Base-by-base conservation (phyloP, 2,797 vertebrate species). In the Eutrigla gurnardus region DNA sequence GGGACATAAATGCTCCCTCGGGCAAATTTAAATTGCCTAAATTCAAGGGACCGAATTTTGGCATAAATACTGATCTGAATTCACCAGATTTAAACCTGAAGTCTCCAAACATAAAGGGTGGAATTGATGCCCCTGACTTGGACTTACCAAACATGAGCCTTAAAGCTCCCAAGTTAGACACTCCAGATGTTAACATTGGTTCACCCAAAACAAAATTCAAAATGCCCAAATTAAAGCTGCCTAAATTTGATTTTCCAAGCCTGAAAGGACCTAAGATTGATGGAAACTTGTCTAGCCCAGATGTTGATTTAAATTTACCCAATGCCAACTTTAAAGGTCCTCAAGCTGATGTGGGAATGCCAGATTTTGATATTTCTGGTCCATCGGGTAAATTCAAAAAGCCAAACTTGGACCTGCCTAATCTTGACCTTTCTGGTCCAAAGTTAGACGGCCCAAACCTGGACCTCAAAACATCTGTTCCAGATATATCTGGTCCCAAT, bases 31-130 rank as follows among this genome's bases (percentile, higher is more conserved):
- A 81, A 69, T 81, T 81, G 70, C 83, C 88, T 0, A 73, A 67
- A 40, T 70, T 89, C 0, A 83, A 89, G 54, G 66, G 64, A 36
- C 82, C 86, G 63, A 65, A 77, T 11, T 4, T 89, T 15, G 82
- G 71, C 52, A 5, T 86, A 5, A 70, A 90, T 35, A n/a, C 82
- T 59, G 71, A 73, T 63, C 32, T 90, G 6, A 86, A 85, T 1
- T 65, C 77, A 50, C 86, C 90, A 15, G 74, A 91, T 45, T 18
- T 83, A 3, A 83, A 43, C 45, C 37, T 93, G 6, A 87, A 88
- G 68, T 25, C 75, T 15, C 92, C 91, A 57, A 90, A 86, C 36
- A 39, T 92, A 15, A 83, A 87, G 33, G 84, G 83, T 47, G 77
- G 72, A 11, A 9, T 90, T 54, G 60, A 85, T 50, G 10, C 57